Evolutionary conservation across 2,797 vertebrate species (phyloP), one percentile per base, ranked within the genome.

Genomic region (Dendrocincla tyrannina): DNA sequence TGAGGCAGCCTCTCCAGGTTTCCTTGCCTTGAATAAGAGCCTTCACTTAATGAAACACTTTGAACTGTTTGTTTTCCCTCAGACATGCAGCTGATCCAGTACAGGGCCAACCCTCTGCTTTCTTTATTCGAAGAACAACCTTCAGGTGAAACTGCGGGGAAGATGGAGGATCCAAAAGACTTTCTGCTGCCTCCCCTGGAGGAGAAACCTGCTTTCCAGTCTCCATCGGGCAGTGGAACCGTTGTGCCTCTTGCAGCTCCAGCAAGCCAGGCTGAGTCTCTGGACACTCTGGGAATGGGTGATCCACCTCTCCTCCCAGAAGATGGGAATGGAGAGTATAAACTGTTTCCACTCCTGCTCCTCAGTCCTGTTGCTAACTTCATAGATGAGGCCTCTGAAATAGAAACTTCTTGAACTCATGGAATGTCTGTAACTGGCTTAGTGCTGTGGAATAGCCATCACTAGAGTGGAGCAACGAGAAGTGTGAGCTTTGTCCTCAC

Each of bases 81-180:
- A 98, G 97, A 97, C 72, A 97, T 97, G 94, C 94, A 97, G 83
- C 64, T 97, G 88, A 94, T 95, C 85, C 95, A 97, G 53, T 96
- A 97, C 83, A 85, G 85, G 52, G 96, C 97, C 82, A 97, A 97
- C 32, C 76, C 95, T 52, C 64, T 96, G 78, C 92, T 96, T 76
- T 97, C 96, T 0, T 73, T 98, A 2, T 94, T 97, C 42, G 95
- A 98, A 80, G 96, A 97, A 13, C 44, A 79, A 17, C 84, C 96
- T 37, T 77, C 93, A 17, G 85, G 25, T n/a, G 87, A 97, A 77
- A 87, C 76, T 49, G 73, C 44, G 58, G 95, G 88, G 72, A 93
- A 78, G 70, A 23, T 8, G 25, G 85, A 92, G 4, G 93, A 97
- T 81, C 88, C 79, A 0, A 92, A 88, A 80, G 81, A 97, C 33